A percentile compares a stretch with the other conserved stretches of the same genome.
Evolutionary conservation across 2,113 vertebrate species (phyloP).

Genomic region (Thamnophis sirtalis): DNA sequence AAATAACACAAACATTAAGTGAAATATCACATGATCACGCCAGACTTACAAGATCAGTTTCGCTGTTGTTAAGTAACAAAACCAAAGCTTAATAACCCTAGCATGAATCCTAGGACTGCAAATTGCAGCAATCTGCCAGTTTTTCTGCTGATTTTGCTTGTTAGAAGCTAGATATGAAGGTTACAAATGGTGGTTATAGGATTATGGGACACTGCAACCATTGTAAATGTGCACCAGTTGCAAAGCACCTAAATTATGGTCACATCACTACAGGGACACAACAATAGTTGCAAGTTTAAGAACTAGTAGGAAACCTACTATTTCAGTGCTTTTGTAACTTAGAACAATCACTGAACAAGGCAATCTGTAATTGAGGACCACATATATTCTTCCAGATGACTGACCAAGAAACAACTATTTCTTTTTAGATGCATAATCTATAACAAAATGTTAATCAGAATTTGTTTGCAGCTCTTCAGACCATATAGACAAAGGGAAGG

Average conservation of each 20-base stretch:
- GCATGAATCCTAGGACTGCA: neutral
- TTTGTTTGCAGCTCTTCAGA: neutral
- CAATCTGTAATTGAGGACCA: neutral
- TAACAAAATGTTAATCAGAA: neutral
- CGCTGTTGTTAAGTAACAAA: neutral
- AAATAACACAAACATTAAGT: neutral
- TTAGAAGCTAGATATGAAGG: neutral
- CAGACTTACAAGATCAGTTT: neutral
- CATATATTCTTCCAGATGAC: neutral
- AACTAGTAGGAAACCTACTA: neutral
- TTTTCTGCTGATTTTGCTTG: neutral
- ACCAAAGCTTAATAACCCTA: neutral
- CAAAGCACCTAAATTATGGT: neutral
- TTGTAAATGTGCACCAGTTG: neutral
- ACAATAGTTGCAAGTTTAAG: neutral
- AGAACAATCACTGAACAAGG: neutral
- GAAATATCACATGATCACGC: neutral
- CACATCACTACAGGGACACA: neutral
- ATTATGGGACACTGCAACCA: neutral
- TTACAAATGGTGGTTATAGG: neutral
- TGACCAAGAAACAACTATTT: neutral
- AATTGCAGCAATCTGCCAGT: neutral
- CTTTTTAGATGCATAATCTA: neutral
- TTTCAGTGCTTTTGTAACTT: neutral
- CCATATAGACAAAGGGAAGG: neutral